These are phyloP conservation scores for Dynastes hyllus DNA, from an alignment of 2,888 invertebrate species.

Conservation along the genomic window DNA sequence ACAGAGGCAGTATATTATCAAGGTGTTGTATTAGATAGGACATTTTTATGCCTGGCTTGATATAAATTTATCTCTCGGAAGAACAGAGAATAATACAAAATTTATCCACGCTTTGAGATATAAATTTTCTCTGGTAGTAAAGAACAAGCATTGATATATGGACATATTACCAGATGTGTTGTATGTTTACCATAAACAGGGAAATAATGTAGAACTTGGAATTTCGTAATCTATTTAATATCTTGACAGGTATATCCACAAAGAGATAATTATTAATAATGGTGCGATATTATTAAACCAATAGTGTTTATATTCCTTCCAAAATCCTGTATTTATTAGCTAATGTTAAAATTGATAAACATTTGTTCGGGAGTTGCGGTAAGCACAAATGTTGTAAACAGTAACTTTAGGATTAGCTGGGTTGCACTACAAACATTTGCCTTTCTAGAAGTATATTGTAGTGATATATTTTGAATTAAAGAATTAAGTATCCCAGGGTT, in stretches of 20 bases:
- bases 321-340: constrained; percentile 2
- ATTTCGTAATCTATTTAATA: neutral
- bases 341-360: constrained; percentile 3
- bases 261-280: neutral
- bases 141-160: neutral
- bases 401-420: neutral
- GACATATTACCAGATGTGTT: neutral
- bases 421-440: neutral
- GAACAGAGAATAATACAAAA: neutral
- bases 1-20: neutral
- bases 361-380: neutral
- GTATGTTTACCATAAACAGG: neutral
- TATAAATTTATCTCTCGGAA: neutral
- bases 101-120: neutral
- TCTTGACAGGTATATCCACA: neutral
- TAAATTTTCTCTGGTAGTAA: neutral
- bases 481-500: too few relatives aligned
- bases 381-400: neutral
- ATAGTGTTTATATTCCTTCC: neutral
- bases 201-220: neutral
- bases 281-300: neutral
- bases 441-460: neutral
- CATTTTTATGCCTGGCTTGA: neutral
- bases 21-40: neutral
- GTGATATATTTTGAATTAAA: too few relatives aligned